These are phyloP conservation scores for Lepidochrysops patricia DNA, from an alignment of 2,888 invertebrate species.

Conservation along the genomic window DNA sequence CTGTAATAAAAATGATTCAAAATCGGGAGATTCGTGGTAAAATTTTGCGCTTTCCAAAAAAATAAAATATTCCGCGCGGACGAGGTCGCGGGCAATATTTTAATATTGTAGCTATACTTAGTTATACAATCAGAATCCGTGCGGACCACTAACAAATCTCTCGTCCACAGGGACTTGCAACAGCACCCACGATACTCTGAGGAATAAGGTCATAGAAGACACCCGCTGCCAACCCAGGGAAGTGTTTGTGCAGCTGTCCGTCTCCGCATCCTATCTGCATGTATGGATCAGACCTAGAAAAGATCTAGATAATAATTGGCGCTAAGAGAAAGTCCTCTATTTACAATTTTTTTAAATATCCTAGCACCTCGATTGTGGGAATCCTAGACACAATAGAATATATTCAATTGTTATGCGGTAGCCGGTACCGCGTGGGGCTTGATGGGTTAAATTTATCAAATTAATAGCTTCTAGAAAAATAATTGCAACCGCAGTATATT, in stretches of 20 bases:
- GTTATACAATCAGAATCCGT: not conserved
- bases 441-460: no score
- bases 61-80: no score
- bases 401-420: no score
- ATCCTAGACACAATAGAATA: no score
- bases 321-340: not conserved
- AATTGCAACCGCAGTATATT: not conserved
- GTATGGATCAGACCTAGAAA: slow-evolving; percentile 35
- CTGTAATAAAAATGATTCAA: no score
- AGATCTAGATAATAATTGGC: not conserved
- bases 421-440: no score
- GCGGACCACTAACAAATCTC: not conserved
- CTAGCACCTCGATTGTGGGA: no score
- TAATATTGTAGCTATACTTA: no score
- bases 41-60: no score
- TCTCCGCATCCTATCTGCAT: slow-evolving; percentile 48
- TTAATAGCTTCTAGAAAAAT: no score
- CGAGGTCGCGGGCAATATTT: no score
- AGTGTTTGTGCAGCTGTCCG: slow-evolving; percentile 48
- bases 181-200: slow-evolving; percentile 37
- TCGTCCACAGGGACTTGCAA: slow-evolving; percentile 48
- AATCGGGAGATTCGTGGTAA: no score
- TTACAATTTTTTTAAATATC: not conserved
- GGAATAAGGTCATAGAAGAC: slow-evolving; percentile 49
- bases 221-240: slow-evolving; percentile 60